phyloP scores from a whole-genome alignment of 2,888 invertebrate genomes.

The Xestia xanthographa region DNA sequence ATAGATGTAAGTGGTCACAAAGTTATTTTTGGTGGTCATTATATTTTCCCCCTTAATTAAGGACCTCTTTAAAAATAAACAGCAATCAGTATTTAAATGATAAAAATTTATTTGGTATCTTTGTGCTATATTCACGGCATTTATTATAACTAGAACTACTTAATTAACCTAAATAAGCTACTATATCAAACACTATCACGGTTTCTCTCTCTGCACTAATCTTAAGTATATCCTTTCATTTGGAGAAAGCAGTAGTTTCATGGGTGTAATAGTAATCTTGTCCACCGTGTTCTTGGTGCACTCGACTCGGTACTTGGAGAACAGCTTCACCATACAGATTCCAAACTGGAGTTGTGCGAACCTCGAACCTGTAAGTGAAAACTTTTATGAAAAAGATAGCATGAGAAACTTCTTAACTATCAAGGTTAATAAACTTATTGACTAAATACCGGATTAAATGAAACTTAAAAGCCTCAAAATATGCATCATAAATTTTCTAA shows the following conservation, averaged over 20 bases:
- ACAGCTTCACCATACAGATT: slow-evolving; percentile 70
- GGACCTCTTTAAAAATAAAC: not conserved
- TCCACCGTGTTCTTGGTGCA: slow-evolving; percentile 69
- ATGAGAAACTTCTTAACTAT: not conserved
- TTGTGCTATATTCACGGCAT: slow-evolving; percentile 37
- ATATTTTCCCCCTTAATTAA: no score
- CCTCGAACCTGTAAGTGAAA: slow-evolving; percentile 70
- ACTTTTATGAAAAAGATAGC: not conserved
- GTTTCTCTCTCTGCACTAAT: slow-evolving; percentile 59
- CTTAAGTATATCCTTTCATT: slow-evolving; percentile 66
- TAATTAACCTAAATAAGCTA: not conserved
- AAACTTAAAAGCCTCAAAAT: not conserved
- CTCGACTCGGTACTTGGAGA: slow-evolving; percentile 72
- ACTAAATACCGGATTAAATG: not conserved
- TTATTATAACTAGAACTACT: not conserved
- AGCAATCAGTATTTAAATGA: not conserved
- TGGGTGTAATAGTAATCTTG: slow-evolving; percentile 66
- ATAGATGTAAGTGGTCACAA: no score
- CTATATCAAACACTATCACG: slow-evolving; percentile 9
- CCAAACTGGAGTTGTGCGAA: slow-evolving; percentile 75
- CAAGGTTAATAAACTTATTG: not conserved
- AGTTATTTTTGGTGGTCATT: no score
- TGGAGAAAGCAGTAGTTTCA: slow-evolving; percentile 65
- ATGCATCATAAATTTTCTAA: not conserved
- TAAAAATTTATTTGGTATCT: slow-evolving; percentile 31